Evolutionary conservation across 2,797 vertebrate species (phyloP).

Genomic region (Picus viridis): DNA sequence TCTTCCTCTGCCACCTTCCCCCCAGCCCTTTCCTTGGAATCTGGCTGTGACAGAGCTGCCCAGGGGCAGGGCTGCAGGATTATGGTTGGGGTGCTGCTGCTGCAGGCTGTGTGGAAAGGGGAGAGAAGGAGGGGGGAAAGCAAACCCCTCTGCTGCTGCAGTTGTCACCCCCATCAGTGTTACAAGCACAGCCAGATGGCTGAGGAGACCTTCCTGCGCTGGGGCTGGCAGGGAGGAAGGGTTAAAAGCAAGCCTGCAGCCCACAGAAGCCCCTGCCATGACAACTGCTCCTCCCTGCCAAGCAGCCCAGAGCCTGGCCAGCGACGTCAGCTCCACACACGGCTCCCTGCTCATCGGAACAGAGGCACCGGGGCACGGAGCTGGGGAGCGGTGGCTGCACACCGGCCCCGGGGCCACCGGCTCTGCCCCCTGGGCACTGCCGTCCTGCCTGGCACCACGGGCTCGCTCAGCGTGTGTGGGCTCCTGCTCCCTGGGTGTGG

Average conservation of each 20-base stretch:
- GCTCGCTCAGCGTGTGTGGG: accelerated
- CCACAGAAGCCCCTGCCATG: background rate
- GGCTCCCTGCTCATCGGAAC: background rate
- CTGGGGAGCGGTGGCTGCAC: accelerated
- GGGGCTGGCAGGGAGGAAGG: background rate
- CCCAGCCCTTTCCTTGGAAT: background rate
- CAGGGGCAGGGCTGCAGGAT: background rate
- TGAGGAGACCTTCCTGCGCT: background rate
- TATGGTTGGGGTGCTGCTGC: background rate
- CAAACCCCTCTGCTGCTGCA: background rate
- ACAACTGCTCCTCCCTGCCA: background rate
- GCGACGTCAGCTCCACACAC: background rate
- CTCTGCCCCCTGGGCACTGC: background rate
- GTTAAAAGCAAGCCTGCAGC: background rate
- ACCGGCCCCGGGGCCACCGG: accelerated
- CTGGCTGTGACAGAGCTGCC: background rate
- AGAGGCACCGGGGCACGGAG: background rate
- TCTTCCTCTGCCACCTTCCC: background rate
- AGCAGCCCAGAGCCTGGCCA: background rate
- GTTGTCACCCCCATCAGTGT: background rate
- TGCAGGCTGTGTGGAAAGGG: too few relatives aligned
- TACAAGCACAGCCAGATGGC: background rate
- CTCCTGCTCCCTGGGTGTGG: background rate
- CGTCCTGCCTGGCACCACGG: accelerated
- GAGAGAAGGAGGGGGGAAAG: too few relatives aligned